Evolutionary conservation across 2,113 vertebrate genomes (phyloP).

Genomic region (Potamarius usumacintae): DNA sequence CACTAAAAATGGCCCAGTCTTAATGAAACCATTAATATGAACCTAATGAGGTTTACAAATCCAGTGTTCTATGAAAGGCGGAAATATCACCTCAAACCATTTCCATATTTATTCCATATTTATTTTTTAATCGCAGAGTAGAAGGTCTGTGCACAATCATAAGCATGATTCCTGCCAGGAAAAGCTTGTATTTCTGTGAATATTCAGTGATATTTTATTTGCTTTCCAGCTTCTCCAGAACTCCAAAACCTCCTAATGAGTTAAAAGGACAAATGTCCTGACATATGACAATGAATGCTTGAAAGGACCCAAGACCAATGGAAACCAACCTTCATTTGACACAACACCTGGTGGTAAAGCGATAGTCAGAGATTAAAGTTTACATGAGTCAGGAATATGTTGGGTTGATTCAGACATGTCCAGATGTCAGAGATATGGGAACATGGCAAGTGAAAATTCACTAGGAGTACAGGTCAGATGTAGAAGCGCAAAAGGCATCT

Average conservation of each 20-base stretch:
- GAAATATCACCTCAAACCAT: constrained; percentile 15
- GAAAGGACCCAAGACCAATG: background rate
- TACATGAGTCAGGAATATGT: background rate
- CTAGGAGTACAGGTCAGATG: background rate
- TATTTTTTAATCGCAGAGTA: background rate
- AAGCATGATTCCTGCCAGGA: background rate
- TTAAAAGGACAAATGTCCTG: background rate
- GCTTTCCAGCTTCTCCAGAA: background rate
- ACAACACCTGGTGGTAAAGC: background rate
- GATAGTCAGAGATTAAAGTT: background rate
- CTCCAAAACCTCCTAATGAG: background rate
- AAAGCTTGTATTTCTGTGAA: background rate
- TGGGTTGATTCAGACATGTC: background rate
- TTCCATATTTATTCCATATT: background rate
- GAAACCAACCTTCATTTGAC: background rate
- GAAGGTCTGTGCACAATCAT: background rate
- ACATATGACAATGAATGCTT: background rate
- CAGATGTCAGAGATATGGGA: background rate
- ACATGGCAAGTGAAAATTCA: background rate
- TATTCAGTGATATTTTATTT: background rate
- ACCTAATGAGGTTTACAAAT: constrained; percentile 28
- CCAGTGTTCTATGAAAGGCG: background rate
- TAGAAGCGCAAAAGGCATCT: background rate
- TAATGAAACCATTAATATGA: constrained; percentile 5
- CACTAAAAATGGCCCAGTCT: background rate